Evolutionary conservation across 1,140 invertebrate genomes (phyloP).

Genomic region (Neomicropteryx cornuta): DNA sequence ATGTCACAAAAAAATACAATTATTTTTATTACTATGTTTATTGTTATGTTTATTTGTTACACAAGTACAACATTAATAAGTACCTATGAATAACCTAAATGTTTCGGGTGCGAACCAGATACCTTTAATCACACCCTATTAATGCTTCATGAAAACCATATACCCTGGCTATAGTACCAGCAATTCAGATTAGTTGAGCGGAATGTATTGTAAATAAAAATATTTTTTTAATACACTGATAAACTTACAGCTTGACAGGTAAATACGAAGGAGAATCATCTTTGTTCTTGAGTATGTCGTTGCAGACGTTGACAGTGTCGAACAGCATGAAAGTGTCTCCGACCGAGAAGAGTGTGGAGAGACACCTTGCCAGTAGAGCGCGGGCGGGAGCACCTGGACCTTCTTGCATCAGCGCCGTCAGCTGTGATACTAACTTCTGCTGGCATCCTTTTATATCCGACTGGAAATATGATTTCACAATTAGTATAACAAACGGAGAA

Average conservation of each 20-base stretch:
- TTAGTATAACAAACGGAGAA: no score
- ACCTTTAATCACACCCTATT: no score
- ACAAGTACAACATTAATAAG: no score
- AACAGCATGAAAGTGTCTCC: constrained; percentile 96
- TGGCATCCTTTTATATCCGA: constrained; percentile 94
- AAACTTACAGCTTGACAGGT: constrained; percentile 87
- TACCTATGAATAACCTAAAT: no score
- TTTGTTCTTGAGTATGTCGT: constrained; percentile 93
- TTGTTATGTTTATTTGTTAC: no score
- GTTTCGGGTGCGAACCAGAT: no score
- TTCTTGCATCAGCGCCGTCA: constrained; percentile 80
- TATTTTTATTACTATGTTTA: no score
- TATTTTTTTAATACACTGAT: neutral
- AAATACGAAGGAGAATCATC: constrained; percentile 94
- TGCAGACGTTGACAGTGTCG: constrained; percentile 96
- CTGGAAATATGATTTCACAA: constrained; percentile 43
- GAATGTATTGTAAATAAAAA: constrained; percentile 1
- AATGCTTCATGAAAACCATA: no score
- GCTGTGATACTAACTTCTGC: constrained; percentile 88
- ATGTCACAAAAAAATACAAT: no score
- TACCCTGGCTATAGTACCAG: no score
- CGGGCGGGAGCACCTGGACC: constrained; percentile 84
- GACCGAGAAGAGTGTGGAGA: constrained; percentile 92
- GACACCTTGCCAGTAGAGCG: constrained; percentile 81
- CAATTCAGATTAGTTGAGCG: neutral